Base-by-base conservation (phyloP, 2,888 invertebrate species). In the Rapana venosa region DNA sequence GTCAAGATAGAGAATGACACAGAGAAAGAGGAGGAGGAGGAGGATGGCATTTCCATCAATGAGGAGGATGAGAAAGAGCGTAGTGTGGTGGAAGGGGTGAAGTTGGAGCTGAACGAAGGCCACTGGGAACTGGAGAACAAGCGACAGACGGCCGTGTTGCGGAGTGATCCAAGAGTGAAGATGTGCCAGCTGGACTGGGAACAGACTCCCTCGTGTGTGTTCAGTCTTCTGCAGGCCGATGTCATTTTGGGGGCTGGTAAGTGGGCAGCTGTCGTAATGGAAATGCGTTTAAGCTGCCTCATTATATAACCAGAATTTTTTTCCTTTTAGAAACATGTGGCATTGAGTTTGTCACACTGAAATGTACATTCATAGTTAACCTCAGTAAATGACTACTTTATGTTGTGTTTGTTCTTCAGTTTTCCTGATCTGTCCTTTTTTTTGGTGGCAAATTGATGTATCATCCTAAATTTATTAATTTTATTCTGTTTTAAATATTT, bases 241-340 rank as follows among this genome's bases (percentile, higher is more conserved):
- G 91, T 95, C 22, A 93, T 95, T 56, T 88, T 95, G 47, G 95
- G 94, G 70, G 94, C 95, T 93, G 95, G 95, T 94, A 83, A 89
- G 92, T 88, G 15, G 26, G 32, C 47, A 47, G 47, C 47, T 47
- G 47, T 47, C 47, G 47, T 47, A 8, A 47, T 47, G 47, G 47
- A 47, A 47, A 47, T 47, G 47, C 8, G 2, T 47, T 47, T 47
- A 47, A 47, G 47, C 47, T 47, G 8, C 4, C 8, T 47, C 4
- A 8, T 47, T 47, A 8, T 47, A 47, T 47, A 47, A 47, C 47
- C 47, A 47, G 4, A 5, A 8, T 47, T 47, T 47, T 47, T 47
- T 47, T 47, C 8, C 47, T 47, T 47, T 47, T 47, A 5, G 47
- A 47, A 47, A 47, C 8, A 8, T 47, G 47, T 47, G 47, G 2